Evolutionary conservation across 2,113 vertebrate species (phyloP).

Genomic region (Callocephalon fimbriatum): DNA sequence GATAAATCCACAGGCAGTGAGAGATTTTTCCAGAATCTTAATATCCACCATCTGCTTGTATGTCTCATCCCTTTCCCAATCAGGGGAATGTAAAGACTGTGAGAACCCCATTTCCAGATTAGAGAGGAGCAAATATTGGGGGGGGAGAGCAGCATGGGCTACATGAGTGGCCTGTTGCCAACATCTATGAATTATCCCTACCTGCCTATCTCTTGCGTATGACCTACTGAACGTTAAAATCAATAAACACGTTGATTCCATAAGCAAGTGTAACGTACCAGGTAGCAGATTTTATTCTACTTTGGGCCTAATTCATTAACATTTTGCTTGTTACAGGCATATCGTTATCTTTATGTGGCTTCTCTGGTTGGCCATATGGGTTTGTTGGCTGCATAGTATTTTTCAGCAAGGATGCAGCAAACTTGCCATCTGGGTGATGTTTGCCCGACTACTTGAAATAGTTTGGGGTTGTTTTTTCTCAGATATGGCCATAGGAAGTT

Average conservation of each 20-base stretch:
- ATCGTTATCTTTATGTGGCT: constrained; percentile 19
- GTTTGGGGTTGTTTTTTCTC: background rate
- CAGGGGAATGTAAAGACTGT: background rate
- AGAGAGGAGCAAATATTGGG: background rate
- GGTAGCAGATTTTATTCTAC: constrained; percentile 45
- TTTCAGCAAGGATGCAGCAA: constrained; percentile 35
- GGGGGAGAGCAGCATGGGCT: background rate
- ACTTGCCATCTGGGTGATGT: constrained; percentile 48
- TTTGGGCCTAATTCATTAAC: constrained; percentile 24
- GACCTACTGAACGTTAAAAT: background rate
- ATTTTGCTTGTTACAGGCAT: background rate
- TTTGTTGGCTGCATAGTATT: constrained; percentile 35
- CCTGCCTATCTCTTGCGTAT: background rate
- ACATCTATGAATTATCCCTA: background rate
- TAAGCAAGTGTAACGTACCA: background rate
- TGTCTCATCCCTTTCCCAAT: background rate
- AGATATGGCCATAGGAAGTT: background rate
- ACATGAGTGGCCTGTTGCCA: background rate
- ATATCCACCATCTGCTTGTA: background rate
- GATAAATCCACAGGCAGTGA: background rate
- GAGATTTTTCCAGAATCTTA: background rate
- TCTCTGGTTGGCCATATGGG: constrained; percentile 33
- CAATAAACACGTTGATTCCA: background rate
- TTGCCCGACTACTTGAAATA: background rate
- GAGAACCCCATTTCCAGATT: background rate